Evolutionary conservation across 37 sponge, comb jelly and placozoan species (phyloP).

Genomic region (Axinella damicornis): DNA sequence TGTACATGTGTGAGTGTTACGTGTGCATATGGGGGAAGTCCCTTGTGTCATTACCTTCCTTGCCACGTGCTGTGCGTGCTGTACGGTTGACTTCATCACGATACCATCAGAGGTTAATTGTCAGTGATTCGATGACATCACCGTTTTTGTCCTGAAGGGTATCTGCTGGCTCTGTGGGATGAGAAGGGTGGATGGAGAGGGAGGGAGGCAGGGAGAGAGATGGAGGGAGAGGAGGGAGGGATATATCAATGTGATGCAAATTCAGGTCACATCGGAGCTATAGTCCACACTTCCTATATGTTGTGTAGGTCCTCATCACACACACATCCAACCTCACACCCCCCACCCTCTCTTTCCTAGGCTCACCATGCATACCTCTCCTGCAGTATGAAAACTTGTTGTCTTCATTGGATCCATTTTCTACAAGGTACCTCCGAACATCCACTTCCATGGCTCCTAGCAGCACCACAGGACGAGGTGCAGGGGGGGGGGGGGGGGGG

Average conservation of each 20-base stretch:
- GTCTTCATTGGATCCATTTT: slow-evolving; percentile 1
- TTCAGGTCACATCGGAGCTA: neutral
- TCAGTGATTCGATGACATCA: slow-evolving; percentile 16
- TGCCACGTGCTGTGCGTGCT: slow-evolving; percentile 3
- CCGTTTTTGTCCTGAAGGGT: neutral
- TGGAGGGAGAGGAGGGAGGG: neutral
- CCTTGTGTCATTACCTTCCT: neutral
- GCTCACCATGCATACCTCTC: slow-evolving; percentile 13
- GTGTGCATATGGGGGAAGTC: too few relatives aligned
- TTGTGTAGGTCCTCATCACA: neutral
- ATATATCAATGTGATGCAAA: neutral
- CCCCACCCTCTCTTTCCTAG: neutral
- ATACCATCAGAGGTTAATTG: neutral
- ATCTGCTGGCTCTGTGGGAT: slow-evolving; percentile 2
- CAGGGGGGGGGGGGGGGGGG: neutral
- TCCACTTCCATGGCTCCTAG: slow-evolving; percentile 38
- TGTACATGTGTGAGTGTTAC: too few relatives aligned
- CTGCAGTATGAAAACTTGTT: slow-evolving; percentile 30
- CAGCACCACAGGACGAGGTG: slow-evolving; percentile 54
- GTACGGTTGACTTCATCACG: slow-evolving; percentile 21
- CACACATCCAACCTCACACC: too few relatives aligned
- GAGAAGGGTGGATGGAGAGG: neutral
- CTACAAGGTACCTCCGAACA: slow-evolving; percentile 14
- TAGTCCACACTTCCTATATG: too few relatives aligned
- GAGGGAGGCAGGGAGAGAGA: neutral